Evolutionary conservation across 2,888 invertebrate genomes (phyloP).

Genomic region (Tetramorium bicarinatum): DNA sequence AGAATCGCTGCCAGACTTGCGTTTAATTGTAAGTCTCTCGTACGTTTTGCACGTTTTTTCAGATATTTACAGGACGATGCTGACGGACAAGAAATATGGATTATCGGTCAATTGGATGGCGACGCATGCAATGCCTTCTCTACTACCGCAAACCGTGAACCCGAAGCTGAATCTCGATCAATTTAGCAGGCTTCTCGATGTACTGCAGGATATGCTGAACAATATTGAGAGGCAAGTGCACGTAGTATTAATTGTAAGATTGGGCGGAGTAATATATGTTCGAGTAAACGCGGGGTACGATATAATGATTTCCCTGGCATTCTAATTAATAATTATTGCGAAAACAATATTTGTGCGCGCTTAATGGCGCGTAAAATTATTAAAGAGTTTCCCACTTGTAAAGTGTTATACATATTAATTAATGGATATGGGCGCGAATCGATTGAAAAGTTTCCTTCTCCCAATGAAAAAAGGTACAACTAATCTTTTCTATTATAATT

Average conservation of each 20-base stretch:
- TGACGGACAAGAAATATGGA: slow-evolving; percentile 96
- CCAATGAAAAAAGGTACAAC: neutral
- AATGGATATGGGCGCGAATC: neutral
- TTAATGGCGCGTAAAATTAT: slow-evolving; percentile 14
- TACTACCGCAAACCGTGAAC: slow-evolving; percentile 97
- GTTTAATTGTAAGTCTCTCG: neutral
- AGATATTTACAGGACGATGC: slow-evolving; percentile 97
- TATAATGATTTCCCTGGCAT: neutral
- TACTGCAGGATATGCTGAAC: slow-evolving; percentile 97
- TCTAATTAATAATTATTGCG: slow-evolving; percentile 9
- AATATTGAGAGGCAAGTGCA: slow-evolving; percentile 90
- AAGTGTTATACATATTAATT: neutral
- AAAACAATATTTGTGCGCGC: neutral
- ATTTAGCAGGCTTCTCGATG: slow-evolving; percentile 91
- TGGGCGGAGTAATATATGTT: neutral
- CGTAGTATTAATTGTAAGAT: neutral
- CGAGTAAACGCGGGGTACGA: neutral
- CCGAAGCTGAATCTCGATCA: slow-evolving; percentile 94
- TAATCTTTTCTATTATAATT: neutral
- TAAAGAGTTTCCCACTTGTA: neutral
- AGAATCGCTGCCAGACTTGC: too few species aligned
- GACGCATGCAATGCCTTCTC: slow-evolving; percentile 96
- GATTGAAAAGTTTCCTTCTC: neutral
- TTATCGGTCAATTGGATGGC: slow-evolving; percentile 97
- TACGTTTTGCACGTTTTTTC: slow-evolving; percentile 75